A percentile compares a stretch with the other conserved stretches of the same genome.
Conservation (phyloP, 2,797 vertebrate genomes). For the Enteromius argenteus region DNA sequence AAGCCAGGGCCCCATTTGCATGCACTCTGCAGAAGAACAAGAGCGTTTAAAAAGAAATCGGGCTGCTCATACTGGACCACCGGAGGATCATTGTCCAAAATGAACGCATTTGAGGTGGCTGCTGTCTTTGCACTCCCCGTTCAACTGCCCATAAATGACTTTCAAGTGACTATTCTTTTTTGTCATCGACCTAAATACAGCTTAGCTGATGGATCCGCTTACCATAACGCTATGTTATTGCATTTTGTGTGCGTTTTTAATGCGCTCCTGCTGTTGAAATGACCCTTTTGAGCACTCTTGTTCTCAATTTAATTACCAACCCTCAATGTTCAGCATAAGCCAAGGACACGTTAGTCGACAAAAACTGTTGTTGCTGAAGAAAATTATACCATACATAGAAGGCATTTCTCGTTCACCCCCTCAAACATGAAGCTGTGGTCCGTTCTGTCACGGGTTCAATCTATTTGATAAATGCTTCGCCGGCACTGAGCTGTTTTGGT, state of each 20-base stretch:
- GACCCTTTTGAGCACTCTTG: slow-evolving; percentile 13
- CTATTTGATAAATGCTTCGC: slow-evolving; percentile 66
- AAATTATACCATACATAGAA: slow-evolving; percentile 30
- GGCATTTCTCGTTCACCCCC: slow-evolving; percentile 39
- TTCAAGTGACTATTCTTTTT: slow-evolving; percentile 24
- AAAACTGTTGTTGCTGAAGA: not conserved
- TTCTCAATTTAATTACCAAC: slow-evolving; percentile 29
- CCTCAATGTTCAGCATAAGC: slow-evolving; percentile 12
- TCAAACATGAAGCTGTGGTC: slow-evolving; percentile 52
- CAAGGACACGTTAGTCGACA: slow-evolving; percentile 16
- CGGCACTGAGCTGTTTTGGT: slow-evolving; percentile 62
- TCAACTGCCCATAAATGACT: slow-evolving; percentile 17
- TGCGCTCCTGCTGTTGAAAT: slow-evolving; percentile 32
- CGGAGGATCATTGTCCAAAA: slow-evolving; percentile 46
- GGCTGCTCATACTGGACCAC: slow-evolving; percentile 28
- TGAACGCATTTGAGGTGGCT: slow-evolving; percentile 8
- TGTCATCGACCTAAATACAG: slow-evolving; percentile 43
- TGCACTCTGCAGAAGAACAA: slow-evolving; percentile 25
- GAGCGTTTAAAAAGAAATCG: slow-evolving; percentile 36
- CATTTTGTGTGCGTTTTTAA: slow-evolving; percentile 6
- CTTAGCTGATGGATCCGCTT: slow-evolving; percentile 27
- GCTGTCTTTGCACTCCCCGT: not conserved
- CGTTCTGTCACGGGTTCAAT: slow-evolving; percentile 56
- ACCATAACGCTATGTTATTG: slow-evolving; percentile 12
- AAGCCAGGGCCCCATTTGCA: slow-evolving; percentile 70